Conservation (phyloP, 2,113 vertebrate species). For the Microcebus ravelobensis region DNA sequence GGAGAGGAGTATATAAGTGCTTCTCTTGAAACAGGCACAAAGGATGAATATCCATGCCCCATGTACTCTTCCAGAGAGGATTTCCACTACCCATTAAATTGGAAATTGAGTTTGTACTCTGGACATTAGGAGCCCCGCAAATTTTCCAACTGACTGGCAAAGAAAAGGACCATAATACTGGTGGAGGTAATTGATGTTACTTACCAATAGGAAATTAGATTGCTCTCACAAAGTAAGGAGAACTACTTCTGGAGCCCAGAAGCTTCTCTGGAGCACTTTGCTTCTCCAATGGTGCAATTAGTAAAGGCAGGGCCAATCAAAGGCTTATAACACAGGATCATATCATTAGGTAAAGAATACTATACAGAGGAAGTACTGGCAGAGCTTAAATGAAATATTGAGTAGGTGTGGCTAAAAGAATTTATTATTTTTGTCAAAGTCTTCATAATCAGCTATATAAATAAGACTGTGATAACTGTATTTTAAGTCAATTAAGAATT, state of each 20-base stretch:
- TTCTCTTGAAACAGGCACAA: not conserved
- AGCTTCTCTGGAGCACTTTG: not conserved
- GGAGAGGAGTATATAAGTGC: not conserved
- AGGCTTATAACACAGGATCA: not conserved
- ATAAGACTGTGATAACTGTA: not conserved
- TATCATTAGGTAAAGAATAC: not conserved
- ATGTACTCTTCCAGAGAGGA: not conserved
- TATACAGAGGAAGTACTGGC: not conserved
- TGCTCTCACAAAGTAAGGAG: not conserved
- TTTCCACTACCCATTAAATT: not conserved
- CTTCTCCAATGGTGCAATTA: not conserved
- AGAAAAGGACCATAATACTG: not conserved
- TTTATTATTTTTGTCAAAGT: not conserved
- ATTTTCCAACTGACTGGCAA: not conserved
- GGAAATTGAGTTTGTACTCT: not conserved
- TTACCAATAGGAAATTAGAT: not conserved
- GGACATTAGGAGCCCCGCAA: not conserved
- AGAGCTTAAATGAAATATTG: not conserved
- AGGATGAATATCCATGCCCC: not conserved
- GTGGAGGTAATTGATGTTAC: not conserved
- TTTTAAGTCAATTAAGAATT: not conserved
- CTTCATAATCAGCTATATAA: not conserved
- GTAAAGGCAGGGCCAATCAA: not conserved
- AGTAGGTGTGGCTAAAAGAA: not conserved
- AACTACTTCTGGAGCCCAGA: conserved; percentile 8